Conservation (phyloP, 2,888 invertebrate species). For the Dascillus cervinus region DNA sequence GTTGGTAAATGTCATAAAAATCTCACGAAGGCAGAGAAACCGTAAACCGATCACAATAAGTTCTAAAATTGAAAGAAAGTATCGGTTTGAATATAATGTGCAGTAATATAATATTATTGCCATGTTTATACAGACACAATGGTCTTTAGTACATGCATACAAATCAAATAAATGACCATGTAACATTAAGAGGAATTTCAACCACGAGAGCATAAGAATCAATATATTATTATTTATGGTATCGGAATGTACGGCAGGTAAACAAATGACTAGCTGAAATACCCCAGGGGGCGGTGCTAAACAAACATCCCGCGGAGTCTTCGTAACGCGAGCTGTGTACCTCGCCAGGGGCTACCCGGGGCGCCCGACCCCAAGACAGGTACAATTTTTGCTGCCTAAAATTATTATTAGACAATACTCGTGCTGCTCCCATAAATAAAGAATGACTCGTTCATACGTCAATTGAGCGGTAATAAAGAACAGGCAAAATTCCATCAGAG, state of each 20-base stretch:
- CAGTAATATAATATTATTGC: conserved; percentile 34
- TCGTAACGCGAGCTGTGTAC: conserved; percentile 20
- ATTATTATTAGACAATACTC: too few relatives aligned
- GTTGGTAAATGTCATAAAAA: too few relatives aligned
- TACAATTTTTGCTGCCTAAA: too few relatives aligned
- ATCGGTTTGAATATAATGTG: too few relatives aligned
- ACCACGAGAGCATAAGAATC: conserved; percentile 29
- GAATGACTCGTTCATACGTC: too few relatives aligned
- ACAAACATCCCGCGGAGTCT: conserved; percentile 32
- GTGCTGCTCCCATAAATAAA: too few relatives aligned
- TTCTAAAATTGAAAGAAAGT: too few relatives aligned
- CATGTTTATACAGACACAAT: conserved; percentile 32
- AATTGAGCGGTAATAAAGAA: too few relatives aligned
- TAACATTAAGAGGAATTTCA: conserved; percentile 27
- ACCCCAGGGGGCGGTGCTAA: conserved; percentile 34
- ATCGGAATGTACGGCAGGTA: conserved; percentile 36
- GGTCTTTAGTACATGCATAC: conserved; percentile 31
- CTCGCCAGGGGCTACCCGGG: conserved; percentile 18
- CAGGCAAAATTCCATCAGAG: too few relatives aligned
- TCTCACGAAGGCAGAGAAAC: too few relatives aligned
- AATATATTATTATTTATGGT: conserved; percentile 38
- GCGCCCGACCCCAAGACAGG: conserved; percentile 13
- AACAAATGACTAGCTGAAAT: conserved; percentile 35
- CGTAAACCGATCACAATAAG: too few relatives aligned
- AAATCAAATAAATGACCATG: conserved; percentile 36